phyloP scores from a whole-genome alignment of 2,113 vertebrate species.

The Delphinapterus leucas region DNA sequence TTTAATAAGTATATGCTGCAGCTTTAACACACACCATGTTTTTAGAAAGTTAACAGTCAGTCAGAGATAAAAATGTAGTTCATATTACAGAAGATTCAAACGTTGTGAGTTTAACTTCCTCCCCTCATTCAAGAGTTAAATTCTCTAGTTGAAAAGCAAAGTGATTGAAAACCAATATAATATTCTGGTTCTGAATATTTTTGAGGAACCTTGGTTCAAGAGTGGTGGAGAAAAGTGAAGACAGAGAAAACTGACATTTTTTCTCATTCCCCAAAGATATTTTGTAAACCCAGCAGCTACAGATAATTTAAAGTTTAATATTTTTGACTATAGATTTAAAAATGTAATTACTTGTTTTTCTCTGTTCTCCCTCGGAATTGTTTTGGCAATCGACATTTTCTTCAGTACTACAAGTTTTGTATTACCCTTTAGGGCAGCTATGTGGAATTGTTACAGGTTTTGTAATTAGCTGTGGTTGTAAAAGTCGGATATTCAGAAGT shows the following conservation, averaged over 20 bases:
- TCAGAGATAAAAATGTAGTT: not conserved
- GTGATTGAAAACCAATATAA: not conserved
- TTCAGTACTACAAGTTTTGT: conserved; percentile 31
- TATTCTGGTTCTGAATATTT: not conserved
- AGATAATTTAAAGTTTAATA: conserved; percentile 50
- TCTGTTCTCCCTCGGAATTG: not conserved
- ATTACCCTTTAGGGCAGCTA: conserved; percentile 68
- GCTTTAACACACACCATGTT: not conserved
- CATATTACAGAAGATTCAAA: not conserved
- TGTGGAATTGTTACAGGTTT: conserved; percentile 54
- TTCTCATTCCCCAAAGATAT: not conserved
- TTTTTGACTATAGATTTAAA: conserved; percentile 56
- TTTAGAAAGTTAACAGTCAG: not conserved
- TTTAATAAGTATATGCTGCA: not conserved
- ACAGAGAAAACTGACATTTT: not conserved
- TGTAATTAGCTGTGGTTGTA: conserved; percentile 63
- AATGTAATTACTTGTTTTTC: conserved; percentile 61
- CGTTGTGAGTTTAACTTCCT: not conserved
- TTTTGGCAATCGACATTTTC: conserved; percentile 38
- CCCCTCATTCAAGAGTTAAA: not conserved
- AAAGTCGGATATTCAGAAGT: conserved; percentile 51
- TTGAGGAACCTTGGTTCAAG: not conserved
- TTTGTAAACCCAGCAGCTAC: not conserved
- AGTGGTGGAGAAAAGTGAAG: not conserved
- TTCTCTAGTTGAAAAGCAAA: not conserved